These are phyloP conservation scores for Sipunculus nudus DNA, from an alignment of 2,888 invertebrate genomes.

Conservation along the genomic window DNA sequence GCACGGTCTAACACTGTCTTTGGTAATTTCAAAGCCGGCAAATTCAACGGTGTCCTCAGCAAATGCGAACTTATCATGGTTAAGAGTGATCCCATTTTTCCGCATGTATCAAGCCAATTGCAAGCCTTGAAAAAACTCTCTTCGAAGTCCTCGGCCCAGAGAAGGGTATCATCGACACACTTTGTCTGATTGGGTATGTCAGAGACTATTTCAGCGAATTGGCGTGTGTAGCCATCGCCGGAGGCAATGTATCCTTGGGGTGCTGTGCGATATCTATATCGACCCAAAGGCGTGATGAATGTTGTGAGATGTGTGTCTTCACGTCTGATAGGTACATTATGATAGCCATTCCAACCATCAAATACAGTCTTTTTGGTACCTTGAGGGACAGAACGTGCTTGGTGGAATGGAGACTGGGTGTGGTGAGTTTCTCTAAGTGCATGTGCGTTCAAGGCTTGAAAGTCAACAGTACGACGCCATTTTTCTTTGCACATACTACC, in stretches of 20 bases:
- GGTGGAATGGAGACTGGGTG: conserved; percentile 39
- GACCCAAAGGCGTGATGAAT: conserved; percentile 40
- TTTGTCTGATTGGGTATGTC: conserved; percentile 46
- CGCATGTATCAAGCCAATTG: conserved; percentile 36
- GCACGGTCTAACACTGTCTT: conserved; percentile 36
- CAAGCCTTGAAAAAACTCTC: conserved; percentile 39
- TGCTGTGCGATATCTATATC: conserved; percentile 33
- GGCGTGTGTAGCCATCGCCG: conserved; percentile 14
- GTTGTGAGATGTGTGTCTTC: conserved; percentile 27
- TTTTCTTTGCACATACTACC: conserved; percentile 31
- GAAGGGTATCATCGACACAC: conserved; percentile 39
- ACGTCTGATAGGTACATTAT: conserved; percentile 1
- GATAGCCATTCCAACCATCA: conserved; percentile 35
- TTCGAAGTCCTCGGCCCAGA: conserved; percentile 36
- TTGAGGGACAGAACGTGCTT: conserved; percentile 40
- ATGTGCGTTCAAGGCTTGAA: conserved; percentile 43
- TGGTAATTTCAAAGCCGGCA: conserved; percentile 43
- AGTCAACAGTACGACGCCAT: conserved; percentile 44
- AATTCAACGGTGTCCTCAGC: conserved; percentile 38
- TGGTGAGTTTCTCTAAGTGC: conserved; percentile 41
- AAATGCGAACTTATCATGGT: conserved; percentile 45
- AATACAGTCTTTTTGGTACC: conserved; percentile 37
- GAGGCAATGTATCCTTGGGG: conserved; percentile 34
- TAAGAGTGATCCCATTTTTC: conserved; percentile 41
- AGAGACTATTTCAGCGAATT: conserved; percentile 42